Evolutionary conservation across 2,113 vertebrate species (phyloP).

Genomic region (Chaetodon auriga): DNA sequence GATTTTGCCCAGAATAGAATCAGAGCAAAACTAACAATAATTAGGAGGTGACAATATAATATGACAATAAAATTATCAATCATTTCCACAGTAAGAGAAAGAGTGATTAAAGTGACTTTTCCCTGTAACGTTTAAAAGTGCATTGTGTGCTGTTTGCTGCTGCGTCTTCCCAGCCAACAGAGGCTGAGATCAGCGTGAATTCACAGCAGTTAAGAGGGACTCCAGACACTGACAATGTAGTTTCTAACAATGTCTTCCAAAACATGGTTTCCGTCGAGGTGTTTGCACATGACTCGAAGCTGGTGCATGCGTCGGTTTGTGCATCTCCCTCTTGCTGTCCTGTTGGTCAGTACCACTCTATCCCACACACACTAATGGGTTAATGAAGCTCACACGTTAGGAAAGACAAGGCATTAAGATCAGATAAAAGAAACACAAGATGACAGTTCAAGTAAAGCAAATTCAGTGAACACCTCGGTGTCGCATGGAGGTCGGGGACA

Average conservation of each 20-base stretch:
- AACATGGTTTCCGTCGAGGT: neutral
- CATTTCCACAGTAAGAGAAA: neutral
- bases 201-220: too few relatives aligned
- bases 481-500: neutral
- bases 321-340: neutral
- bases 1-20: neutral
- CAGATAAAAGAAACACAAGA: too few relatives aligned
- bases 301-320: neutral
- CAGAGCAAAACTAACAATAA: neutral
- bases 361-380: neutral
- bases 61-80: neutral
- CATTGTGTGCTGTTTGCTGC: too few relatives aligned
- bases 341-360: too few relatives aligned
- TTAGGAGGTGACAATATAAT: neutral
- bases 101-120: neutral
- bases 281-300: too few relatives aligned
- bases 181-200: too few relatives aligned
- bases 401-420: neutral
- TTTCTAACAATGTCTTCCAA: neutral
- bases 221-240: too few relatives aligned
- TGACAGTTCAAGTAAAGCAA: neutral
- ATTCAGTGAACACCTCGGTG: neutral
- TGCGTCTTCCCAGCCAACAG: too few relatives aligned
- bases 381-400: neutral
- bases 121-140: too few relatives aligned